Base-by-base conservation (phyloP, 2,797 vertebrate species). In the Enteromius fasciolatus region DNA sequence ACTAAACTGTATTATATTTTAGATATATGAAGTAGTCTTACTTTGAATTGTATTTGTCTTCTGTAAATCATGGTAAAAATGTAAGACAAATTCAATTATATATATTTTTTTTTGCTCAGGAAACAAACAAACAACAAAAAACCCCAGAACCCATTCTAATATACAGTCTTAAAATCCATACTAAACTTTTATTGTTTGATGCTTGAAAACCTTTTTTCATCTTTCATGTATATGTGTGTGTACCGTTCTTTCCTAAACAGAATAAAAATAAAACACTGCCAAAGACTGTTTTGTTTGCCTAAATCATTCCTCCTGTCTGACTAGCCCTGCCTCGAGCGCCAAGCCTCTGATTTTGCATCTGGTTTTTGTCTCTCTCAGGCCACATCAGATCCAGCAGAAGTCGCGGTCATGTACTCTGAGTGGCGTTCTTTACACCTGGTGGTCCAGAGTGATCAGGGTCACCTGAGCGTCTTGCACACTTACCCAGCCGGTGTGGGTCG, bases 381-480 rank as follows among this genome's bases (percentile, higher is more conserved):
- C 41, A 50, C 61, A 50, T 81, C 57, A 68, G 87, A 83, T 87
- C 59, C 84, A 84, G 86, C 81, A 87, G 87, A 82, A 86, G 81
- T 78, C 74, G 70, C 23, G 81, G 86, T 85, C 89, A 96, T 97
- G 95, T 96, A 96, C 93, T 95, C 95, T 18, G 95, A 96, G 93
- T 97, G 95, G 94, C 91, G 92, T 86, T 95, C 94, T 66, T 93
- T 98, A 91, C 96, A 97, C 91, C 94, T 96, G 86, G 94, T 97
- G 83, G 95, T 97, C 90, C 96, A 96, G 86, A 95, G 95, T 87
- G 96, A 96, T 89, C 94, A 94, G 88, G 94, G 95, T 44, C 95
- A 97, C 80, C 93, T 96, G 90, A 98, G 97, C 12, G 96, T 96
- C 23, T 94, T 98, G 88, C 95, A 96, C 88, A 95, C 95, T 89